Evolutionary conservation across 2,888 invertebrate species (phyloP), one percentile per base, ranked within the genome.

Genomic region (Lamellibrachia satsuma): DNA sequence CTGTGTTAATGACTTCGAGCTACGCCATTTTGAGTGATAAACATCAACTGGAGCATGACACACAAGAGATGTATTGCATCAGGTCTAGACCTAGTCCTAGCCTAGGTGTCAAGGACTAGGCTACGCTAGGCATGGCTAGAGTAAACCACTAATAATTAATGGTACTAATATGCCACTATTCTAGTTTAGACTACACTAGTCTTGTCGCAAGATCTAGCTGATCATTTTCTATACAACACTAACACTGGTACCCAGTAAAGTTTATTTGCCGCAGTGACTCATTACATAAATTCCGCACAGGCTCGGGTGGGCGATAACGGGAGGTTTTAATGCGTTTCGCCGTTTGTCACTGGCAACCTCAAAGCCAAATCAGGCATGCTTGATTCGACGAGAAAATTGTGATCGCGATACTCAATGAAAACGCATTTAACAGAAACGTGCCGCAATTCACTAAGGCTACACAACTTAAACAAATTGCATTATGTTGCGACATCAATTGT

Each of bases 321-420:
- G 22, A n/a, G 75, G 75, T 15, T 75, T 75, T 75, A 75, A 15
- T 75, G 75, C 22, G 22, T 75, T 75, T 75, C 22, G 15, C 75
- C 22, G 22, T 75, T 75, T 75, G 75, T 75, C 75, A 75, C 75
- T 75, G 75, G 75, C 75, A 75, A 75, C 75, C 75, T 75, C 75
- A n/a, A 75, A 75, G 75, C 75, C 75, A 75, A 75, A n/a, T 6
- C 75, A 75, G 22, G 15, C 75, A 75, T 75, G 75, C 75, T 15
- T 75, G n/a, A 75, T 4, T 75, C 75, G 75, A 75, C 75, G 22
- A 75, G 15, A 75, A 75, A 75, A 75, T 75, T 75, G 15, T 22
- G 75, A 75, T 75, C 75, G n/a, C 75, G 75, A 75, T 22, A 22
- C 75, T 15, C 75, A 75, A 22, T 75, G 39, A 75, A 75, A 75